Base-by-base conservation (phyloP, 2,113 vertebrate species). In the Gila orcuttii region DNA sequence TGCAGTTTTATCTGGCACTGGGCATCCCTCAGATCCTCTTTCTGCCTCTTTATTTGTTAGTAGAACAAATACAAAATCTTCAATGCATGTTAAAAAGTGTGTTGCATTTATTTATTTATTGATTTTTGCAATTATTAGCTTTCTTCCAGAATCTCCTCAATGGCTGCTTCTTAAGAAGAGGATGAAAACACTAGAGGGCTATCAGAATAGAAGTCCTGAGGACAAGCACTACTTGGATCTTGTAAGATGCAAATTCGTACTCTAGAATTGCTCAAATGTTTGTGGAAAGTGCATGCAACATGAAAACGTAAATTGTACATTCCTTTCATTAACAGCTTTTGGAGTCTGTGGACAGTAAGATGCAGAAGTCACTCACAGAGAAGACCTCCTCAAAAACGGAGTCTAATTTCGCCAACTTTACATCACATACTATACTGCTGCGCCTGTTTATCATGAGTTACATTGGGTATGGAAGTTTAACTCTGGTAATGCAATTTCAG, bases 371-470 rank as follows among this genome's bases (percentile, higher is more conserved):
- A 31, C 52, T 55, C 25, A 23, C 79, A 71, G 60, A 73, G 39
- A 76, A 84, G 12, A 79, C 0, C 25, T 73, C 19, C 23, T 17
- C 33, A 36, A 66, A 82, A 81, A 75, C 36, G 25, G 6, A 66
- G 60, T 88, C 88, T 57, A 89, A 90, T 84, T 82, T 90, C 55
- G 59, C 77, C 31, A 87, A 91, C 84, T 89, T 95, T 28, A 90
- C 52, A 31, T 93, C 93, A 57, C 90, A 91, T 3, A 94, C 90
- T 0, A 86, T 95, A 23, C 85, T 94, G 10, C 85, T 91, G 76
- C 88, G 92, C 0, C 89, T 95, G 19, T 82, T 89, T 1, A 82
- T 94, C 88, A 94, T 95, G 94, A 93, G 94, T 87, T 94, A 90
- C 79, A 90, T 94, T 82, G 92, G 93, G 94, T 94, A 81, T 17